Conservation (phyloP, 2,113 vertebrate genomes). For the Perca schrenkii region DNA sequence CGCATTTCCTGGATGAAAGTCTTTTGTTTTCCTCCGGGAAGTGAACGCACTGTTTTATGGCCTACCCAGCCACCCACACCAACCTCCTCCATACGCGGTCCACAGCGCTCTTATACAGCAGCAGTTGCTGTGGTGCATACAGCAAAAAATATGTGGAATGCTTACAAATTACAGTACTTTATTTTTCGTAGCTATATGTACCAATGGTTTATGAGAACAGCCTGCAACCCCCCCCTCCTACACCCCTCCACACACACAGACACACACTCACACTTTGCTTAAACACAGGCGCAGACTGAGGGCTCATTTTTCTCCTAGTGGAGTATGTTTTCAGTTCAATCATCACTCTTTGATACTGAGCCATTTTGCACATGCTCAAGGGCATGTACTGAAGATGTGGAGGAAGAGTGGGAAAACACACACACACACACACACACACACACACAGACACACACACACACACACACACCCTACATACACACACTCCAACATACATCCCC, state of each 20-base stretch:
- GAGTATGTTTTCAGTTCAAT: slow-evolving; percentile 75
- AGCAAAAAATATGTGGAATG: too few species aligned
- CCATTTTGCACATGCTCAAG: slow-evolving; percentile 78
- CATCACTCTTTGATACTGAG: slow-evolving; percentile 78
- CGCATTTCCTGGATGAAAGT: too few species aligned
- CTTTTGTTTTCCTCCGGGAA: too few species aligned
- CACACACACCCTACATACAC: slow-evolving; percentile 5
- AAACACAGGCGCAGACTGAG: slow-evolving; percentile 32
- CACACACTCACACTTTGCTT: not conserved
- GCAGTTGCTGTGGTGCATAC: too few species aligned
- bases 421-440: slow-evolving; percentile 42
- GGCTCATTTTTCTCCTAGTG: slow-evolving; percentile 61
- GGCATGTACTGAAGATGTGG: slow-evolving; percentile 66
- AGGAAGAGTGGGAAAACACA: slow-evolving; percentile 52
- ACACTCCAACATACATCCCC: slow-evolving; percentile 33
- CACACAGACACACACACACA: slow-evolving; percentile 45
- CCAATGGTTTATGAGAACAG: too few species aligned
- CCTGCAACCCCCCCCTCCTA: not conserved
- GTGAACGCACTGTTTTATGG: too few species aligned
- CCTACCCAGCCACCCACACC: too few species aligned
- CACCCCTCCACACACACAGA: slow-evolving; percentile 34
- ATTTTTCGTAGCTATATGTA: too few species aligned
- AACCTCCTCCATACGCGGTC: too few species aligned
- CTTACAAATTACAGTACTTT: too few species aligned
- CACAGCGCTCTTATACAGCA: too few species aligned